phyloP scores from a whole-genome alignment of 2,113 vertebrate genomes.

The Leptosomus discolor region DNA sequence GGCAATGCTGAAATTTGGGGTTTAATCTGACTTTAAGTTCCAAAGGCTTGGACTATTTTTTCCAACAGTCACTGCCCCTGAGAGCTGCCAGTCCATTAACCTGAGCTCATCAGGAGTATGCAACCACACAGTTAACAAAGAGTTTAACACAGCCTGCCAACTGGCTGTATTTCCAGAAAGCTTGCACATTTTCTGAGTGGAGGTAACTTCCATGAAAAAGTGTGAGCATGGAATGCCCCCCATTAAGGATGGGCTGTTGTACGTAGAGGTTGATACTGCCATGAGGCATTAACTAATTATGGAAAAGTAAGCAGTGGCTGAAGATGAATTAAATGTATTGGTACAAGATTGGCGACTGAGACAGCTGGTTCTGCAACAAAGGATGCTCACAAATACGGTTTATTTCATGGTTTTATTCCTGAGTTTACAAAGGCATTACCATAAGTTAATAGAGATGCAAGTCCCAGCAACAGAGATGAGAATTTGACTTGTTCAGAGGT shows the following conservation, averaged over 20 bases:
- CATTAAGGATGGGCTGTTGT: neutral
- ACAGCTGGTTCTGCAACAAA: neutral
- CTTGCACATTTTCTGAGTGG: neutral
- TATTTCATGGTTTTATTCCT: constrained; percentile 11
- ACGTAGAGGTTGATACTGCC: neutral
- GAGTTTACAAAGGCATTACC: neutral
- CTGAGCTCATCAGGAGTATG: neutral
- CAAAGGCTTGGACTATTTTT: neutral
- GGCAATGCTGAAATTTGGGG: neutral
- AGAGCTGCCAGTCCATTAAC: neutral
- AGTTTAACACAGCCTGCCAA: neutral
- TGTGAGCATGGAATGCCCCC: neutral
- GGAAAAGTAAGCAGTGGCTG: neutral
- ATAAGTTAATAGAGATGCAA: neutral
- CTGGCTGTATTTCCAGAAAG: neutral
- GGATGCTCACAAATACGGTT: neutral
- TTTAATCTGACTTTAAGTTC: neutral
- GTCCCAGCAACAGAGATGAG: neutral
- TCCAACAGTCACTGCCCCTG: neutral
- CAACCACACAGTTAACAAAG: neutral
- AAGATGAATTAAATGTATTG: neutral
- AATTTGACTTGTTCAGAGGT: neutral
- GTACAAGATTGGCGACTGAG: neutral
- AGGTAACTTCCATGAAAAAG: neutral
- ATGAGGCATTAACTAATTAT: neutral